Evolutionary conservation across 2,888 invertebrate species (phyloP).

Genomic region (Nasonovia ribisnigri): DNA sequence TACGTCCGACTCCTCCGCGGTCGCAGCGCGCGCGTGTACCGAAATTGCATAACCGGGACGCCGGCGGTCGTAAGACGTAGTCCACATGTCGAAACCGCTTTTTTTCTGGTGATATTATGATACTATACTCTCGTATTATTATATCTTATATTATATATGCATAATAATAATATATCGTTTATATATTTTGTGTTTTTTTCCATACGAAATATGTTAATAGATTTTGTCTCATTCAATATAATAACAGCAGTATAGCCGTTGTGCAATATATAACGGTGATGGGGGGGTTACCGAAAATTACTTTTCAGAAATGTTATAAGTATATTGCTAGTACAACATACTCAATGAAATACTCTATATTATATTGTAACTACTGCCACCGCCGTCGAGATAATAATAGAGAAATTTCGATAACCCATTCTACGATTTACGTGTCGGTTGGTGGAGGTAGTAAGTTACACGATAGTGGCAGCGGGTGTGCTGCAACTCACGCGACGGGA

Average conservation of each 20-base stretch:
- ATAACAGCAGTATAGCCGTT: not conserved
- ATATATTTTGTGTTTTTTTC: not conserved
- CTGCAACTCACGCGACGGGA: not conserved
- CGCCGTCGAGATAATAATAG: not conserved
- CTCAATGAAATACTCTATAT: not conserved
- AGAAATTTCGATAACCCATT: conserved; percentile 29
- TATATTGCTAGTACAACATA: not conserved
- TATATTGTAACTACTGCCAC: not conserved
- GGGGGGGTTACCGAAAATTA: not conserved
- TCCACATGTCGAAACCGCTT: not conserved
- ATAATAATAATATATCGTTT: not conserved
- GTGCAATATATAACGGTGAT: not conserved
- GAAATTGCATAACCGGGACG: conserved; percentile 61
- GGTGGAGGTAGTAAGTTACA: not conserved
- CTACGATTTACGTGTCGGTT: not conserved
- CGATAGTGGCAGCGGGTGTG: not conserved
- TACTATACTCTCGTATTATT: not conserved
- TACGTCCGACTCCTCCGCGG: not conserved
- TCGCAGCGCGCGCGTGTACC: conserved; percentile 35
- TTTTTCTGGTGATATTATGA: not conserved
- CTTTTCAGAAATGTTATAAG: not conserved
- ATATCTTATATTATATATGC: not conserved
- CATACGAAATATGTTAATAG: not conserved
- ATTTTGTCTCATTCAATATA: not conserved
- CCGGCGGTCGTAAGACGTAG: conserved; percentile 18